Base-by-base conservation (phyloP, 1,140 invertebrate species). In the Diorhabda sublineata region DNA sequence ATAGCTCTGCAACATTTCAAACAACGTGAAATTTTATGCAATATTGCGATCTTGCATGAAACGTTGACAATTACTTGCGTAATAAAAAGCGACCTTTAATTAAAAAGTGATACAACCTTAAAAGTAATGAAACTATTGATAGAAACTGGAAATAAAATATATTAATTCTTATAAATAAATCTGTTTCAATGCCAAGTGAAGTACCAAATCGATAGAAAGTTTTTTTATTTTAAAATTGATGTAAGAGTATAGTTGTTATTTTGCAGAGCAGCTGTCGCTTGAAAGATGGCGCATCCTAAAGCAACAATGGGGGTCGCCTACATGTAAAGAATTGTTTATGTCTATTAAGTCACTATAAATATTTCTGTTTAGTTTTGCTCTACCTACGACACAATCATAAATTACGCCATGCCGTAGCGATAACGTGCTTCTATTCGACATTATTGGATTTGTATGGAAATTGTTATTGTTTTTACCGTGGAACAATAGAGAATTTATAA, bases 261-360 rank as follows among this genome's bases (percentile, higher is more conserved):
- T 60, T 41, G 59, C 59, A 11, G 47, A 52, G 59, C 59, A 60
- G 59, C 59, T 60, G 59, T 7, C 42, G 11, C 59, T 9, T 42
- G 59, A 60, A 60, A 7, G 3, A 52, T 42, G 42, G 59, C 59
- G 59, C 59, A 60, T 60, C 59, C 59, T 60, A 60, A 60, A 60
- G 26, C 59, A 60, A 60, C 59, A 60, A 60, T 60, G 59, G 59
- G 59, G 59, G 59, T 60, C 59, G 59, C 59, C 59, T 60, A 60
- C 59, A 60, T 42, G 59, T 41, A 60, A 42, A 26, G 59, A 60
- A 26, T 26, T 60, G 59, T 60, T 60, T 60, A 60, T 60, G 59
- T 60, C 59, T 60, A 42, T 42, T 42, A 60, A 60, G 26, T 11
- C 42, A 60, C 59, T 6, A 60, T 60, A 60, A 60, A 60, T 60